Evolutionary conservation across 1,140 invertebrate genomes (phyloP).

Genomic region (Lanistes nyassanus): DNA sequence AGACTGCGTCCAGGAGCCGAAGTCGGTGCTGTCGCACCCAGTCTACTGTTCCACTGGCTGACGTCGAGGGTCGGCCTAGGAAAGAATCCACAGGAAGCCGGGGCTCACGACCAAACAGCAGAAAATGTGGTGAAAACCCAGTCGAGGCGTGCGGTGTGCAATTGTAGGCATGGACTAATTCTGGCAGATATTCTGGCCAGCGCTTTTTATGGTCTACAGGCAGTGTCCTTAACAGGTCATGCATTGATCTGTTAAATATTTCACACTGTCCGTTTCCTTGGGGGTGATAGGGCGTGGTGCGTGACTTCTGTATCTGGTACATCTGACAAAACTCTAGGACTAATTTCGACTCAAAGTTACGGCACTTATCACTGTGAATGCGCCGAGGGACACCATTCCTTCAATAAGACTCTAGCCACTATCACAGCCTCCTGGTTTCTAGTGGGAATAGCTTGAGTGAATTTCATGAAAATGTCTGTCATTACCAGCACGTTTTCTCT

Average conservation of each 20-base stretch:
- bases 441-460: constrained; percentile 30
- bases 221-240: constrained; percentile 35
- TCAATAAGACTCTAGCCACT: constrained; percentile 32
- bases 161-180: constrained; percentile 37
- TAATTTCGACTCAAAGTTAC: constrained; percentile 31
- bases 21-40: constrained; percentile 5
- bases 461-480: constrained; percentile 37
- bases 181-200: constrained; percentile 35
- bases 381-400: constrained; percentile 34
- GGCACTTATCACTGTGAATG: constrained; percentile 39
- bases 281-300: constrained; percentile 40
- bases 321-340: constrained; percentile 31
- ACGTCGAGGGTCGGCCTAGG: not conserved
- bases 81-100: constrained; percentile 30
- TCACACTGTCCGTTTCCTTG: constrained; percentile 38
- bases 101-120: constrained; percentile 33
- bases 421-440: constrained; percentile 31
- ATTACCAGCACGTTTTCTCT: constrained; percentile 38
- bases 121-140: constrained; percentile 32
- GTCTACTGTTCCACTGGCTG: not conserved
- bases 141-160: constrained; percentile 32
- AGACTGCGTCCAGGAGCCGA: not conserved
- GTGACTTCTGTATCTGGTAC: constrained; percentile 32
- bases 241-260: constrained; percentile 33
- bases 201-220: constrained; percentile 20